Percentiles rank a stretch among this genome's conserved stretches.
Conservation (phyloP, 2,113 vertebrate genomes). For the Corythornis madagascariensis region DNA sequence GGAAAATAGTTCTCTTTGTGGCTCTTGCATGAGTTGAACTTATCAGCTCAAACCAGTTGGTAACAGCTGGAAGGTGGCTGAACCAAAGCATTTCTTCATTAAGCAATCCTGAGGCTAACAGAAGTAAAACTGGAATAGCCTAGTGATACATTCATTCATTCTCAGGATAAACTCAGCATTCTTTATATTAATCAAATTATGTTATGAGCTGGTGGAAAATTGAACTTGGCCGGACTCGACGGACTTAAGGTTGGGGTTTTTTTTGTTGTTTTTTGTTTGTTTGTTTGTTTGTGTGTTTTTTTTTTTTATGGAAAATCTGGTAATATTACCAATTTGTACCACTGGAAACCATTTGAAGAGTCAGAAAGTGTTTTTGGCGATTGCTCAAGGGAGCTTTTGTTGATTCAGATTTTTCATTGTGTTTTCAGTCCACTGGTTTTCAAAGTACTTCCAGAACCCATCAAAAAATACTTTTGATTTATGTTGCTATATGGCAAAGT, state of each 20-base stretch:
- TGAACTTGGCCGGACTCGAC: not conserved
- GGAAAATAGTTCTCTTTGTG: not conserved
- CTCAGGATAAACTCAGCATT: not conserved
- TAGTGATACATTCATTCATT: not conserved
- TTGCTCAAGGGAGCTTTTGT: not conserved
- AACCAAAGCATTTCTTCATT: conserved; percentile 13
- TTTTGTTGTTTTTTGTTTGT: too few species aligned
- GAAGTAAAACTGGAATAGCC: conserved; percentile 11
- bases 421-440: not conserved
- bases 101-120: not conserved
- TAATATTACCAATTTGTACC: not conserved
- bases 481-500: not conserved
- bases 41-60: not conserved
- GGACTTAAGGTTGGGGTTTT: not conserved
- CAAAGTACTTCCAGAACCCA: not conserved
- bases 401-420: not conserved
- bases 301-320: not conserved
- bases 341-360: not conserved
- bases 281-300: too few species aligned
- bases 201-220: not conserved
- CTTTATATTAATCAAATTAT: conserved; percentile 12
- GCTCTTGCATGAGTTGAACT: not conserved
- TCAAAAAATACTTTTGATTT: not conserved
- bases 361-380: not conserved
- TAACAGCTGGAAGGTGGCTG: conserved; percentile 1